Conservation (phyloP, 64 coral and sea anemone genomes). For the Orbicella faveolata region DNA sequence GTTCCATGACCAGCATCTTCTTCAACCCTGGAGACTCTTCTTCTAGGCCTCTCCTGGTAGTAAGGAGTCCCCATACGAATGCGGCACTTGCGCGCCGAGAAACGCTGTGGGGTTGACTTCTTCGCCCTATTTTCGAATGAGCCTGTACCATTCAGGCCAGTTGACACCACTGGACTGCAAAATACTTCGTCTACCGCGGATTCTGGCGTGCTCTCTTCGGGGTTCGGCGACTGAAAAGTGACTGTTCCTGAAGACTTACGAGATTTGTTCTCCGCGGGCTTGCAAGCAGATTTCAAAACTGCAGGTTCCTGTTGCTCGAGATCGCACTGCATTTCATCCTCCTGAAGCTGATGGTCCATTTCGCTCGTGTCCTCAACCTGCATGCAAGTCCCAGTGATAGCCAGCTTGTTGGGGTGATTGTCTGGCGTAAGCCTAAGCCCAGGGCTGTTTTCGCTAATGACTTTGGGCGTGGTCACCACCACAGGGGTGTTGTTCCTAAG, state of each 20-base stretch:
- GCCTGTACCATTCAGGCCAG: neutral
- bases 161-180: neutral
- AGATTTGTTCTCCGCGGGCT: neutral
- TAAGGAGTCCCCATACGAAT: constrained; percentile 14
- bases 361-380: neutral
- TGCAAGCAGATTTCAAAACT: constrained; percentile 35
- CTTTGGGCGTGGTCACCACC: constrained; percentile 53
- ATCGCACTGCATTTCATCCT: constrained; percentile 12
- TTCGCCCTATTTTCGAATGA: neutral
- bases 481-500: constrained; percentile 43
- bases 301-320: neutral
- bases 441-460: constrained; percentile 20
- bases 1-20: neutral
- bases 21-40: neutral
- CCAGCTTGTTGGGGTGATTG: neutral
- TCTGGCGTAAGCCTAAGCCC: constrained; percentile 52
- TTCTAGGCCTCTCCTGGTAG: neutral
- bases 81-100: constrained; percentile 19
- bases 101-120: neutral
- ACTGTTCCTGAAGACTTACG: neutral
- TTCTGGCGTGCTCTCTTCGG: neutral
- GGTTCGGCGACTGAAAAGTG: constrained; percentile 13
- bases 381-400: neutral
- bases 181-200: neutral
- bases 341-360: neutral